Evolutionary conservation across 2,113 vertebrate genomes (phyloP).

Genomic region (Otocyon megalotis): DNA sequence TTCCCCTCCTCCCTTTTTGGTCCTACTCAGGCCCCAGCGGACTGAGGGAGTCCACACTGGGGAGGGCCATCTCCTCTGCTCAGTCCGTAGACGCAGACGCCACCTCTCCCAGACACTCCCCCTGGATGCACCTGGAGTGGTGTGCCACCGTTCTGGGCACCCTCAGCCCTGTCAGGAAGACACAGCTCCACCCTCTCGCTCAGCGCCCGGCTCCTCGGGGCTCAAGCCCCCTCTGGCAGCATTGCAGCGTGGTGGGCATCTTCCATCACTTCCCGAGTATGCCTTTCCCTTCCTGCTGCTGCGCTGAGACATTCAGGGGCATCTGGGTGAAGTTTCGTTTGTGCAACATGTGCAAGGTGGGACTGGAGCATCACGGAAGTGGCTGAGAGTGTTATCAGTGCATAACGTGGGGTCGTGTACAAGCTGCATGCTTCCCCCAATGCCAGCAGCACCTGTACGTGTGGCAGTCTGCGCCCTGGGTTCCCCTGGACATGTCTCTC

Average conservation of each 20-base stretch:
- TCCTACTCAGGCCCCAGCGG: not conserved
- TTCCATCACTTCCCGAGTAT: not conserved
- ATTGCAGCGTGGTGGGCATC: not conserved
- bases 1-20: not conserved
- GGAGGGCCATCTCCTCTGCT: not conserved
- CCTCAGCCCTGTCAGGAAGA: not conserved
- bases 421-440: too few relatives aligned
- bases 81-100: not conserved
- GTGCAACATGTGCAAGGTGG: not conserved
- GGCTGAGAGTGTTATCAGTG: rapidly evolving
- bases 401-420: too few relatives aligned
- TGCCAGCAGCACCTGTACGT: not conserved
- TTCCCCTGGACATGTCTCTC: not conserved
- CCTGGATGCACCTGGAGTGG: not conserved
- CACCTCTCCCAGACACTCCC: not conserved
- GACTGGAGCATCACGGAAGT: not conserved
- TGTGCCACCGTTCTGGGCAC: not conserved
- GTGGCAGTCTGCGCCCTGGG: not conserved
- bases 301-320: not conserved
- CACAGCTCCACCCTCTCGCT: not conserved
- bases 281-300: too few relatives aligned
- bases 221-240: not conserved
- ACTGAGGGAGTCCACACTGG: not conserved
- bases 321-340: not conserved
- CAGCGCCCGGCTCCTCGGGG: not conserved